Base-by-base conservation (phyloP, 2,113 vertebrate genomes). In the Actenoides hombroni region DNA sequence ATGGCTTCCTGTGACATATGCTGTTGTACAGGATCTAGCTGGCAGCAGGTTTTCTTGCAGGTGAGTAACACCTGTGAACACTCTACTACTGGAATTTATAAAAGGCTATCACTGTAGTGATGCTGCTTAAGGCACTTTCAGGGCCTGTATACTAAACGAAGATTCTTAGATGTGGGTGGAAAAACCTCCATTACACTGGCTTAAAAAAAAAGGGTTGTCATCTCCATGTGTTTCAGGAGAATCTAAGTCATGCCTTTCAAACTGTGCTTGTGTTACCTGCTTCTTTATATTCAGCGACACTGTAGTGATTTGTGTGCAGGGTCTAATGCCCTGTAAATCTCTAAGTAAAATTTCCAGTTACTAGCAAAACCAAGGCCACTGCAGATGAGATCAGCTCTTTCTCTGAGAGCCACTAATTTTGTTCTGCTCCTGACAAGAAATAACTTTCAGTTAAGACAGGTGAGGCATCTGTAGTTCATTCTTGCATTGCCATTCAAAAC, bases 1-100 rank as follows among this genome's bases (percentile, higher is more conserved):
- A 10, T 8, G 12, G 20, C 17, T 77, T 48, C 49, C 44, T 60
- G 64, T 12, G 29, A 25, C 33, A 11, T 1, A 11, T 11, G 6
- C 28, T n/a, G 7, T 29, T 46, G 6, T 0, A 18, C 16, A n/a
- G 0, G 11, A 48, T 19, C 44, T 60, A 9, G 17, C 5, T 5
- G 7, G 7, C 40, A n/a, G 31, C 3, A 1, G 24, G 7, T 82
- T 85, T 82, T 63, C 46, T 40, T 87, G 31, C 54, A 59, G 40
- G 16, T 88, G 26, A 79, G 42, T 46, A 35, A 33, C 18, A 19
- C 40, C 9, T 39, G 2, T 31, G 39, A 79, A 42, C n/a, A 37
- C 48, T 46, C 17, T 49, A 18, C 31, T 60, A 13, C 31, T 75
- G 63, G 69, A 59, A 80, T 86, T 91, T 80, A 46, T 48, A 28